Conservation (phyloP, 2,113 vertebrate species). For the Hoplias malabaricus region DNA sequence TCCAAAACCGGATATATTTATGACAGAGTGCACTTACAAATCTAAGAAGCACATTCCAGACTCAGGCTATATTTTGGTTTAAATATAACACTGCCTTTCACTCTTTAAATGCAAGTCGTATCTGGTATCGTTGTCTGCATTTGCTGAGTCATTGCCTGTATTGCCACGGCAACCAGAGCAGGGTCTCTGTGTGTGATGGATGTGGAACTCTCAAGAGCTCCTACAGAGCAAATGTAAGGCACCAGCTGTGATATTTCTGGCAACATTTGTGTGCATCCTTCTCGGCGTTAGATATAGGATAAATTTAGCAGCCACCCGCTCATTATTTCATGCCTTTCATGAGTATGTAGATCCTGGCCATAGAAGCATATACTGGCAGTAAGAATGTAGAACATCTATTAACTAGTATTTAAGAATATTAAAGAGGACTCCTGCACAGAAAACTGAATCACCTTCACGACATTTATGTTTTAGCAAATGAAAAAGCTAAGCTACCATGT, state of each 20-base stretch:
- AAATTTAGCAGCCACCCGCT: constrained; percentile 12
- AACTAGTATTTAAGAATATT: too few relatives aligned
- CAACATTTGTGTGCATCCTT: not conserved
- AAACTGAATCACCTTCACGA: too few relatives aligned
- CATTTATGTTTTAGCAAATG: too few relatives aligned
- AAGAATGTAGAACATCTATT: too few relatives aligned
- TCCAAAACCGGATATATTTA: too few relatives aligned
- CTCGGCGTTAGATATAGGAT: not conserved
- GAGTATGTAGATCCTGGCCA: not conserved
- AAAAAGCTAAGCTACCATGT: too few relatives aligned
- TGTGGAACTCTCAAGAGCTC: constrained; percentile 16
- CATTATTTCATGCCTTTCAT: not conserved
- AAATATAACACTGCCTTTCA: not conserved
- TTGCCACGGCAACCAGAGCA: constrained; percentile 34
- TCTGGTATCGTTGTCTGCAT: constrained; percentile 6
- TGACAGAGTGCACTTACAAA: not conserved
- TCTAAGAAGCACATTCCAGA: not conserved
- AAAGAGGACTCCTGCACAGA: too few relatives aligned
- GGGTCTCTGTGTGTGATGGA: constrained; percentile 7
- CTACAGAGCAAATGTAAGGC: not conserved
- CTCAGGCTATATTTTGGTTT: not conserved
- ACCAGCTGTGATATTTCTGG: constrained; percentile 23
- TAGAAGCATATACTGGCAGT: not conserved
- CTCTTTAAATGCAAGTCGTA: constrained; percentile 15
- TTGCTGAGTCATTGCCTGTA: constrained; percentile 37